Evolutionary conservation across 2,113 vertebrate species (phyloP).

Genomic region (Carlito syrichta): DNA sequence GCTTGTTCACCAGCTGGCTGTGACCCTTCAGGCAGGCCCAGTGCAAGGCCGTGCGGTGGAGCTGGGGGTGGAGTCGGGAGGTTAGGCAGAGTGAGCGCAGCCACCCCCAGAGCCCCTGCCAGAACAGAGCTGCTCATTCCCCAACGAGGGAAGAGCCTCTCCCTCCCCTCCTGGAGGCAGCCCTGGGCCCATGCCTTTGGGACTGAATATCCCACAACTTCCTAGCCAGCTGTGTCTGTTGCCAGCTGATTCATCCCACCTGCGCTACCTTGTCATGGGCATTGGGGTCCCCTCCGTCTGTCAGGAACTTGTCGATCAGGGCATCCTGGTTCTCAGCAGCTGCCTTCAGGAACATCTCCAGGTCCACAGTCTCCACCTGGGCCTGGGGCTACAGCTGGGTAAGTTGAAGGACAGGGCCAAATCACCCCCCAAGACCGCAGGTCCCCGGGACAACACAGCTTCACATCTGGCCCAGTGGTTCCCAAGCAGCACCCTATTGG

Average conservation of each 20-base stretch:
- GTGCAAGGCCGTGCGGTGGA: constrained; percentile 68
- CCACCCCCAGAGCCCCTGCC: not conserved
- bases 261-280: constrained; percentile 80
- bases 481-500: not conserved
- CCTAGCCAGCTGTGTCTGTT: too few relatives aligned
- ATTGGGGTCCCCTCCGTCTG: constrained; percentile 83
- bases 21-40: constrained; percentile 75
- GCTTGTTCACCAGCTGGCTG: constrained; percentile 56
- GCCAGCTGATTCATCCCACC: accelerated
- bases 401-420: not conserved
- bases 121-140: too few relatives aligned
- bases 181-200: accelerated
- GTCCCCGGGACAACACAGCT: accelerated
- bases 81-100: not conserved
- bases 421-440: not conserved
- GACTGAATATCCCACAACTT: not conserved
- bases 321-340: constrained; percentile 84
- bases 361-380: constrained; percentile 72
- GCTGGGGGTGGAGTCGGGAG: not conserved
- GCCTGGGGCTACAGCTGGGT: not conserved
- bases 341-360: constrained; percentile 82
- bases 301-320: constrained; percentile 86
- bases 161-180: not conserved
- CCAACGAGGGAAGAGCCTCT: too few relatives aligned
- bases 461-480: not conserved